Base-by-base conservation (phyloP, 2,797 vertebrate species). In the Masticophis lateralis region DNA sequence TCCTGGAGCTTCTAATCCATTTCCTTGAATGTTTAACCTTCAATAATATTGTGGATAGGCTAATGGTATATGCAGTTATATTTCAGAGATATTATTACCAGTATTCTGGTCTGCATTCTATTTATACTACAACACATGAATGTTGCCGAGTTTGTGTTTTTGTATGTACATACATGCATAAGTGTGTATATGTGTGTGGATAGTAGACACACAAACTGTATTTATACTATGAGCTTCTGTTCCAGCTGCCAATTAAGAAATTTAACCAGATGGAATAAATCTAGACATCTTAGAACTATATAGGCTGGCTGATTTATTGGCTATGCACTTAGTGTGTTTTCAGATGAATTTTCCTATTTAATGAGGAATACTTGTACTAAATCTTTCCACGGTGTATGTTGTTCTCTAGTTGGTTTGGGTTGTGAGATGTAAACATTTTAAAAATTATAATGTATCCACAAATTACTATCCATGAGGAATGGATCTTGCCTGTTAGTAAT, bases 1-100 rank as follows among this genome's bases (percentile, higher is more conserved):
- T 94, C 63, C n/a, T 91, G 89, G 87, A 90, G 95, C 28, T 74
- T 90, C 90, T 53, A 95, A 95, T 92, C 94, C 79, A 83, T 94
- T 94, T 93, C 87, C 79, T 61, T 92, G 90, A 95, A 90, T 93
- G 92, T 94, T 95, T 95, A 95, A 95, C 55, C 93, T 91, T 93
- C 56, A 93, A 59, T 95, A 91, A 93, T 92, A 95, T 96, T 95
- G 96, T 94, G 95, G 95, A 95, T 90, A 94, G 18, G 55, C 66
- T 93, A 95, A 94, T 96, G 91, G 94, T 95, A 60, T 56, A 95
- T 94, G 93, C 93, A 55, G 59, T 95, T 94, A 93, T 55, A 94
- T 94, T 94, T 96, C 91, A 90, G 2, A 92, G 93, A 94, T 94
- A 91, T 94, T 94, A 61, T 96, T 96, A 90, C 92, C 51, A 93